These are phyloP conservation scores for Phalloptychus januarius DNA, from an alignment of 2,797 vertebrate genomes.

Conservation along the genomic window DNA sequence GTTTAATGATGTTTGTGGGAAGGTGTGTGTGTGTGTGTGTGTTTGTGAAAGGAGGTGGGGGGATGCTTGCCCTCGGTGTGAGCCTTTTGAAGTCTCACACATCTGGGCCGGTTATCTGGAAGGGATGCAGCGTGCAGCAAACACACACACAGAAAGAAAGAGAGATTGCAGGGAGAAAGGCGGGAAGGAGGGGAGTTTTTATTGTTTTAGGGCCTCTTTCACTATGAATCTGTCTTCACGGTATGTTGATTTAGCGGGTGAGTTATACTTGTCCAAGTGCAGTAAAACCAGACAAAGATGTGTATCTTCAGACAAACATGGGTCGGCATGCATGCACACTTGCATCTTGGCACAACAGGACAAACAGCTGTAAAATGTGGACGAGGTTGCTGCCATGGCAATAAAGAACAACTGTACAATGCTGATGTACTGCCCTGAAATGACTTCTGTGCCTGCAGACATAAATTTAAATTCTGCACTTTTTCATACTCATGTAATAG, in stretches of 20 bases:
- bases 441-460: slow-evolving; percentile 45
- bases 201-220: slow-evolving; percentile 48
- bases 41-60: slow-evolving; percentile 63
- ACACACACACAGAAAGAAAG: slow-evolving; percentile 41
- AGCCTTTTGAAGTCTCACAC: slow-evolving; percentile 76
- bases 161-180: slow-evolving; percentile 1
- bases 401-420: slow-evolving; percentile 60
- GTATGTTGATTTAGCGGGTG: slow-evolving; percentile 34
- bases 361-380: slow-evolving; percentile 66
- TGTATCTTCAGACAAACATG: slow-evolving; percentile 31
- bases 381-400: slow-evolving; percentile 54
- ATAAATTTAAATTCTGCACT: slow-evolving; percentile 23
- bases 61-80: slow-evolving; percentile 47
- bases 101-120: slow-evolving; percentile 76
- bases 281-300: slow-evolving; percentile 32
- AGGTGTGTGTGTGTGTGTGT: slow-evolving; percentile 70
- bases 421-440: slow-evolving; percentile 56
- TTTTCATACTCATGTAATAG: slow-evolving; percentile 36
- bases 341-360: slow-evolving; percentile 45
- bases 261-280: slow-evolving; percentile 35
- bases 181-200: slow-evolving; percentile 22
- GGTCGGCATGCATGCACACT: slow-evolving; percentile 14
- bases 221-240: slow-evolving; percentile 43
- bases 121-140: slow-evolving; percentile 59
- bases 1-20: slow-evolving; percentile 81